Percentiles rank a stretch among this genome's conserved stretches.
phyloP scores from a whole-genome alignment of 2,888 invertebrate species.

The Drosophila pullipes region DNA sequence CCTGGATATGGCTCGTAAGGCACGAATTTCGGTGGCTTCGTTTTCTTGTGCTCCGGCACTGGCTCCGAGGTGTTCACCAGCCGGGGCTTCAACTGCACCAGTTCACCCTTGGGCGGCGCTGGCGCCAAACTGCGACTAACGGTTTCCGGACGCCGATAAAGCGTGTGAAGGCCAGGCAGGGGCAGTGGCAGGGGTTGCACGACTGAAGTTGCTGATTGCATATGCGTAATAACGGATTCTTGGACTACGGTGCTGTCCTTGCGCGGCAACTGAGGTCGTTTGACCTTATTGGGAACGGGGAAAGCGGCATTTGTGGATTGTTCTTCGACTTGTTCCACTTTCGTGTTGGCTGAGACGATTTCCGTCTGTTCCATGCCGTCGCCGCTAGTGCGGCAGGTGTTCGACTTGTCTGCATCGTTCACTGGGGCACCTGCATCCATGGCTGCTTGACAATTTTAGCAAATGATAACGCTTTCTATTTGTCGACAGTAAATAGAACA shows the following conservation, averaged over 20 bases:
- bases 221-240: slow-evolving; percentile 66
- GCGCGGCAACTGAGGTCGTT: slow-evolving; percentile 62
- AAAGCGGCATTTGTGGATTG: not conserved
- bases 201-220: slow-evolving; percentile 35
- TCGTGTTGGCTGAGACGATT: slow-evolving; percentile 59
- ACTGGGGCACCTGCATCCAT: slow-evolving; percentile 47
- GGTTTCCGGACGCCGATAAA: slow-evolving; percentile 77
- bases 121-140: slow-evolving; percentile 84
- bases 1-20: slow-evolving; percentile 96
- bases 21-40: slow-evolving; percentile 91
- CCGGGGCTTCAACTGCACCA: slow-evolving; percentile 88
- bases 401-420: slow-evolving; percentile 26
- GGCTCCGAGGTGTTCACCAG: slow-evolving; percentile 85
- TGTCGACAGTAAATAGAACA: not conserved
- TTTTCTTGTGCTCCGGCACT: slow-evolving; percentile 80
- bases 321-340: slow-evolving; percentile 61
- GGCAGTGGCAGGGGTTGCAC: slow-evolving; percentile 51
- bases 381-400: slow-evolving; percentile 88
- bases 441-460: slow-evolving; percentile 10
- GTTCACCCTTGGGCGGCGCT: slow-evolving; percentile 86
- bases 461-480: slow-evolving; percentile 1
- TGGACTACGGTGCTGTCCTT: slow-evolving; percentile 70
- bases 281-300: slow-evolving; percentile 26
- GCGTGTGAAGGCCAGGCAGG: slow-evolving; percentile 79
- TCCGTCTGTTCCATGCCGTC: slow-evolving; percentile 91